Evolutionary conservation across 2,888 invertebrate genomes (phyloP).

Genomic region (Cotesia congregata): DNA sequence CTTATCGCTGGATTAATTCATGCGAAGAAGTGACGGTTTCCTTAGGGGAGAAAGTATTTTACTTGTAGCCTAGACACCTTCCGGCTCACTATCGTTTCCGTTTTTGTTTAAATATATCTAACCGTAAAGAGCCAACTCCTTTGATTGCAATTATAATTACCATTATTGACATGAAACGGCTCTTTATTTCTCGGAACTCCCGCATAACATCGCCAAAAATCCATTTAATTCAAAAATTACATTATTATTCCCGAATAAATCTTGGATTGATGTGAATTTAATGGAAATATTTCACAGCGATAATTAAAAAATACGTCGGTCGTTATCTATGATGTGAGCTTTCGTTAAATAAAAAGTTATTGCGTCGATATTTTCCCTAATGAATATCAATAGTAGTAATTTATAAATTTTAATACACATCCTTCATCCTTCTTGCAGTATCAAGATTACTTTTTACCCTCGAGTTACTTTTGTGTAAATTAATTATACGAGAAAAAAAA

Average conservation of each 20-base stretch:
- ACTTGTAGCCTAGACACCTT: constrained; percentile 67
- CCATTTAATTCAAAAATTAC: background rate
- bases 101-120: constrained; percentile 51
- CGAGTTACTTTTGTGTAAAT: background rate
- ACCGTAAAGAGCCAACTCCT: constrained; percentile 49
- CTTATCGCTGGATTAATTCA: background rate
- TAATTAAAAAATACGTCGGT: too few relatives aligned
- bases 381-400: constrained; percentile 49
- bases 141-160: constrained; percentile 51
- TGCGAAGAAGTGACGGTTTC: constrained; percentile 23
- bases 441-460: constrained; percentile 7
- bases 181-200: background rate
- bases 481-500: constrained; percentile 7
- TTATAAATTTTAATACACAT: constrained; percentile 3
- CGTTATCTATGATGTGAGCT: background rate
- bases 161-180: constrained; percentile 9
- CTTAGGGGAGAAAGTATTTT: constrained; percentile 60
- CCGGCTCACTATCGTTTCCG: constrained; percentile 68
- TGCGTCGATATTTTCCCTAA: constrained; percentile 45
- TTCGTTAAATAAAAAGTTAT: constrained; percentile 45
- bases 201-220: too few relatives aligned
- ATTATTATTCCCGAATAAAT: background rate
- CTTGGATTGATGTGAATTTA: constrained; percentile 8
- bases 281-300: background rate
- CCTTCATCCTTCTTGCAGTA: background rate